phyloP scores from a whole-genome alignment of 1,140 invertebrate species.

The Eriosoma lanigerum region DNA sequence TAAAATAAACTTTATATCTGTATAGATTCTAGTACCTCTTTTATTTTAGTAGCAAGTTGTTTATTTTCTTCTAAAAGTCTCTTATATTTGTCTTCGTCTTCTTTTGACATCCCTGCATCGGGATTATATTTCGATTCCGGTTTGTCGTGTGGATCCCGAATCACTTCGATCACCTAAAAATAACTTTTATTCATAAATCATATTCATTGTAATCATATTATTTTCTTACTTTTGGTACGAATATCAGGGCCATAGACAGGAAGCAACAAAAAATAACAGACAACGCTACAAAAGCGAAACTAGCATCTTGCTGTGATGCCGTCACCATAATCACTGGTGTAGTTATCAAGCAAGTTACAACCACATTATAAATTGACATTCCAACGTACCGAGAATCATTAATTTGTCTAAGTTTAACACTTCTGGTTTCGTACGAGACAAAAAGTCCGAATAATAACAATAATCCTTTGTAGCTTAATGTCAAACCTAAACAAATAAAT shows the following conservation, averaged over 20 bases:
- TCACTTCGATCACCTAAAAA: slow-evolving; percentile 77
- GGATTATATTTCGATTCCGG: slow-evolving; percentile 82
- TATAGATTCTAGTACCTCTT: no score
- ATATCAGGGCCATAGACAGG: slow-evolving; percentile 94
- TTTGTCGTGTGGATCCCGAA: slow-evolving; percentile 78
- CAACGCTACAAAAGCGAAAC: slow-evolving; percentile 92
- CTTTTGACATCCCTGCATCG: slow-evolving; percentile 85
- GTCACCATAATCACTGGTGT: slow-evolving; percentile 96
- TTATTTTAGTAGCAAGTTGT: slow-evolving; percentile 65
- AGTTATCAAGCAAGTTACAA: slow-evolving; percentile 94
- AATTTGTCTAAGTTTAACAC: slow-evolving; percentile 90
- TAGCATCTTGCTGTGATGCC: slow-evolving; percentile 93
- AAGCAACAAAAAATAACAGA: slow-evolving; percentile 94
- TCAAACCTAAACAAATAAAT: slow-evolving; percentile 21
- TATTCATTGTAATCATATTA: no score
- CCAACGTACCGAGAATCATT: slow-evolving; percentile 97
- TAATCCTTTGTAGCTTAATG: slow-evolving; percentile 92
- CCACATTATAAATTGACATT: slow-evolving; percentile 99
- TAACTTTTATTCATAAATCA: not conserved
- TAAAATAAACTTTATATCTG: no score
- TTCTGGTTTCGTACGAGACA: slow-evolving; percentile 95
- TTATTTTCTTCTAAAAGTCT: slow-evolving; percentile 94
- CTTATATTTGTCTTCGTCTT: slow-evolving; percentile 92
- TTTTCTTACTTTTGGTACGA: slow-evolving; percentile 84
- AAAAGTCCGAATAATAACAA: slow-evolving; percentile 96